phyloP scores from a whole-genome alignment of 2,113 vertebrate species.

The Apteryx mantelli region DNA sequence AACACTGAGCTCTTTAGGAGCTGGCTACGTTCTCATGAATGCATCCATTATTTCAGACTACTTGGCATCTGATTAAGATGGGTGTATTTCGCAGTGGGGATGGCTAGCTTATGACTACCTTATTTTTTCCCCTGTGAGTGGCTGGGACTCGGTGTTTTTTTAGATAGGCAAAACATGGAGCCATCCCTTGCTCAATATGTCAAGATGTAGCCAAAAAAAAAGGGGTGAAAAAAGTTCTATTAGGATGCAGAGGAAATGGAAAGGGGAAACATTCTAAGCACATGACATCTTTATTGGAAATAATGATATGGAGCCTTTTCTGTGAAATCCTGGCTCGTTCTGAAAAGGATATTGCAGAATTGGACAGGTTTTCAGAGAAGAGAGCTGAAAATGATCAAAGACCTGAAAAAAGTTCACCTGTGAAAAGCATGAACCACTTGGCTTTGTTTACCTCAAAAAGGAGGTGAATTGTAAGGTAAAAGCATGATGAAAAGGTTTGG shows the following conservation, averaged over 20 bases:
- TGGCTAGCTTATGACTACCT: neutral
- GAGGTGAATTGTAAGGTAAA: neutral
- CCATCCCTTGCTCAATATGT: neutral
- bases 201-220: neutral
- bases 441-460: neutral
- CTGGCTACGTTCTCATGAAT: neutral
- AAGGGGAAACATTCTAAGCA: neutral
- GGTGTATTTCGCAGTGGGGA: neutral
- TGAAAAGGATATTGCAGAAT: neutral
- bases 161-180: neutral
- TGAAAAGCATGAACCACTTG: accelerated
- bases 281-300: neutral
- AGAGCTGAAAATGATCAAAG: neutral
- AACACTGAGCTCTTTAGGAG: neutral
- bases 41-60: neutral
- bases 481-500: neutral
- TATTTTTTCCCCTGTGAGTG: too few species aligned
- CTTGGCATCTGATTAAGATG: neutral
- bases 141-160: neutral
- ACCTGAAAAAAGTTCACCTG: neutral
- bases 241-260: neutral
- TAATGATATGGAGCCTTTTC: neutral
- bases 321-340: neutral
- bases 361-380: neutral
- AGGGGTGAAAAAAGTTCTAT: accelerated